Evolutionary conservation across 2,888 invertebrate species (phyloP), one percentile per base, ranked within the genome.

Genomic region (Philopedon plagiatum): DNA sequence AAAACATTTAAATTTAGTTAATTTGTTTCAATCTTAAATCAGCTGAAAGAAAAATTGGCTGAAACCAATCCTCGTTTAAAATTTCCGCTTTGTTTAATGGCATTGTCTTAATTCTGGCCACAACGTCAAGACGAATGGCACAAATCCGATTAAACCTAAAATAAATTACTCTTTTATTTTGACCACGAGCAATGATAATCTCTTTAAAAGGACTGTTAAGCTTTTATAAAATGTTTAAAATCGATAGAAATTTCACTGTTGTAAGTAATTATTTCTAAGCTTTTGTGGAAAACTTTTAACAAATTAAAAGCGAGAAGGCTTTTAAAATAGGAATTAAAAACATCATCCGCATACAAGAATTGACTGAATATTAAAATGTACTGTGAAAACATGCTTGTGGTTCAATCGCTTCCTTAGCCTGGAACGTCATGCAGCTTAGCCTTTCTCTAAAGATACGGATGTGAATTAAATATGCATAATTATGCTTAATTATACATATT

Each of bases 91-190:
- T 15, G 15, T 46, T 46, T 19, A 21, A 21, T 21, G 11, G 19
- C 46, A 21, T 46, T 46, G 46, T 23, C 46, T 46, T 46, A 46
- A 46, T 46, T 46, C 46, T 46, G 46, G 21, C 51, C 29, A 54
- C 18, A 5, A 15, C 29, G 18, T 18, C 51, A 54, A 54, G 51
- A 54, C 29, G 51, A 54, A 29, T 29, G 51, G 51, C 51, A n/a
- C 29, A 29, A 54, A 54, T 54, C 51, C 51, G 29, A 54, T 54
- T 54, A 54, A 54, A 54, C 51, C 8, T 5, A 15, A 29, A 54
- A 54, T 54, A 54, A 26, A 54, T 54, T 54, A 18, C 15, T 29
- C 29, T 29, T 54, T 54, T 54, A 54, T 54, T 54, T 54, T 18
- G 29, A 29, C 29, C 29, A 54, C 29, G 51, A 15, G 18, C 29